Evolutionary conservation across 2,113 vertebrate genomes (phyloP).

Genomic region (Pholis gunnellus): DNA sequence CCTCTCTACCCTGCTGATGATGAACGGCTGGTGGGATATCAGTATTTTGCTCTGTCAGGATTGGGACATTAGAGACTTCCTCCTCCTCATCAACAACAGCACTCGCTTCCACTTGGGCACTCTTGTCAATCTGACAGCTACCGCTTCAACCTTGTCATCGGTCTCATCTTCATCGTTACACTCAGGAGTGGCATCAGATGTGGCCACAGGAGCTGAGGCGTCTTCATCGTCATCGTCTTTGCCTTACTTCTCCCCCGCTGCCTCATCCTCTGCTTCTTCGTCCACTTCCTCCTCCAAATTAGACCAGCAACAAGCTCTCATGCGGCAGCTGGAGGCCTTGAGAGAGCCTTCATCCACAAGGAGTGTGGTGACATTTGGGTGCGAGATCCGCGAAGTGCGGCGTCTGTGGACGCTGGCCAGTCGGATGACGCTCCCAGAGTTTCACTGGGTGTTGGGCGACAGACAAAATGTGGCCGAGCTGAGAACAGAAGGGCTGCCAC

Average conservation of each 20-base stretch:
- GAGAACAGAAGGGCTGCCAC: conserved; percentile 92
- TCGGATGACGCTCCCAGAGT: conserved; percentile 87
- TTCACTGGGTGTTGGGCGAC: conserved; percentile 96
- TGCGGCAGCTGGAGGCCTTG: conserved; percentile 86
- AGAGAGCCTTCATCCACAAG: conserved; percentile 86
- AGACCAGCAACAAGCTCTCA: conserved; percentile 87
- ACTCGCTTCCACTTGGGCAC: conserved; percentile 91
- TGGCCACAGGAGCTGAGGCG: conserved; percentile 30
- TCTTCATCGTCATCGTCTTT: conserved; percentile 48
- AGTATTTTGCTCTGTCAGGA: conserved; percentile 94
- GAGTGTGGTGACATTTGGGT: conserved; percentile 94
- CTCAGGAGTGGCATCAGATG: conserved; percentile 28
- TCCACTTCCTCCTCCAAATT: conserved; percentile 81
- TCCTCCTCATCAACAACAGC: conserved; percentile 90
- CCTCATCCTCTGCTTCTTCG: conserved; percentile 40
- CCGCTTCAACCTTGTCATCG: conserved; percentile 72
- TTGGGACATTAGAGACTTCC: conserved; percentile 93
- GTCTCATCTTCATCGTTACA: conserved; percentile 46
- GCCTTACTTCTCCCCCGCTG: conserved; percentile 50
- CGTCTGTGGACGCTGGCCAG: conserved; percentile 87
- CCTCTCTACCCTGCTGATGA: conserved; percentile 91
- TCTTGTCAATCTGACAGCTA: conserved; percentile 91
- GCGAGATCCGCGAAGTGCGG: conserved; percentile 90
- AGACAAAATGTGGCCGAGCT: conserved; percentile 94
- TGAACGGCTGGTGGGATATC: conserved; percentile 98